Evolutionary conservation across 2,888 invertebrate genomes (phyloP), one percentile per base, ranked within the genome.

Genomic region (Leptinotarsa juncta): DNA sequence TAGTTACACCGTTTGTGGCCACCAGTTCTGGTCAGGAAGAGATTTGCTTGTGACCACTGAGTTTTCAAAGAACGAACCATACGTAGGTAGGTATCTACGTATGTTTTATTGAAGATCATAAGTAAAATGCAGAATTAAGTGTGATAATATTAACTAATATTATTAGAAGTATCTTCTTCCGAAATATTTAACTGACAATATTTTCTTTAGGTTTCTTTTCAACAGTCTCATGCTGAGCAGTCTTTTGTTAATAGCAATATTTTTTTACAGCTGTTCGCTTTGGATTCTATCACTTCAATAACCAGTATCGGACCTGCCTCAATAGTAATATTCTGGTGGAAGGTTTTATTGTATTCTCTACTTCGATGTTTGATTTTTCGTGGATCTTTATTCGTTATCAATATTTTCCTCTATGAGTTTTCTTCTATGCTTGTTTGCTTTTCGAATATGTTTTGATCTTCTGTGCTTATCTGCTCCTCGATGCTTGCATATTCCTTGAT

Each of bases 301-400:
- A 3, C 4, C 3, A 4, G 3, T 26, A 3, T 26, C 3, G 23
- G 23, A 26, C 23, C 23, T 26, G 23, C 23, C 23, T 26, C 26
- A 26, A 4, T 4, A 26, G 26, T 4, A 3, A 26, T 65, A 26
- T 65, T 65, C 26, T 65, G 65, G 32, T 42, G 65, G 42, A 65
- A 65, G 65, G 65, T 65, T 65, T 65, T 65, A 65, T 65, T 65
- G 65, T 23, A 65, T 65, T 65, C 20, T 65, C 65, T 32, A 3
- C 23, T 65, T 65, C 26, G 15, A 16, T 65, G 26, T 65, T 65
- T 16, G 20, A 32, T 65, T 23, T 65, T 65, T 42, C 65, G 65
- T 26, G 65, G 65, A 65, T 65, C 15, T 26, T 65, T 12, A 23
- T 18, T 65, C 65, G 65, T 26, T 65, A 14, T 32, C 42, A 32